Percentiles rank a stretch among this genome's conserved stretches.
Conservation (phyloP, 2,113 vertebrate genomes). For the Apodemus sylvaticus region DNA sequence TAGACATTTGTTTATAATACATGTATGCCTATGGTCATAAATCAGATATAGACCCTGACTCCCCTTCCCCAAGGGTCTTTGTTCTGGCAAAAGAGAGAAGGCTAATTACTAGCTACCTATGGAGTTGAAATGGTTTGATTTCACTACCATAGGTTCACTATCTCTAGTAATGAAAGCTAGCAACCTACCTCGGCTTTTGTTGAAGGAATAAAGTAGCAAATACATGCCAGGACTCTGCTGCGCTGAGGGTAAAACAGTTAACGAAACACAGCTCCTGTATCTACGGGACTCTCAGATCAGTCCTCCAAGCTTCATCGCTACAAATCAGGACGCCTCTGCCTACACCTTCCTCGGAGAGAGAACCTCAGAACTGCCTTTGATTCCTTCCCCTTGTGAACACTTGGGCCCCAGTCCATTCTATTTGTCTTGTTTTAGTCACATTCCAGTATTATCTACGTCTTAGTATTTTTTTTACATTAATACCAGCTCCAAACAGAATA, state of each 20-base stretch:
- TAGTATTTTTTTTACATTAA: neutral
- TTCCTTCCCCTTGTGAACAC: neutral
- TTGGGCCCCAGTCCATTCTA: neutral
- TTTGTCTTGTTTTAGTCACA: neutral
- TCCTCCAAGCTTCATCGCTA: neutral
- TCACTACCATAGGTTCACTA: too few relatives aligned
- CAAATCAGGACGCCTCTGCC: neutral
- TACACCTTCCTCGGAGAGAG: neutral
- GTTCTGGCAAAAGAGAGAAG: neutral
- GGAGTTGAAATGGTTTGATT: too few relatives aligned
- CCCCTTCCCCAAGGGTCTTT: neutral
- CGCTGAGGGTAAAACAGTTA: neutral
- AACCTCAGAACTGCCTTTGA: neutral
- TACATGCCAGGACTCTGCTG: fast-evolving
- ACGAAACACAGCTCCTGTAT: neutral
- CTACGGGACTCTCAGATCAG: neutral
- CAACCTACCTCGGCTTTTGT: neutral
- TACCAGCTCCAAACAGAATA: neutral
- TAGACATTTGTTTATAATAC: slow-evolving; percentile 14
- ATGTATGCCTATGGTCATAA: neutral
- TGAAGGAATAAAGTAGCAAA: neutral
- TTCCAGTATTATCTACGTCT: neutral
- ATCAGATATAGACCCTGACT: neutral
- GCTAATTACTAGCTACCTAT: neutral
- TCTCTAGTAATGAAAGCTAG: too few relatives aligned